phyloP scores from a whole-genome alignment of 2,888 invertebrate species.

The Pardosa pseudoannulata region DNA sequence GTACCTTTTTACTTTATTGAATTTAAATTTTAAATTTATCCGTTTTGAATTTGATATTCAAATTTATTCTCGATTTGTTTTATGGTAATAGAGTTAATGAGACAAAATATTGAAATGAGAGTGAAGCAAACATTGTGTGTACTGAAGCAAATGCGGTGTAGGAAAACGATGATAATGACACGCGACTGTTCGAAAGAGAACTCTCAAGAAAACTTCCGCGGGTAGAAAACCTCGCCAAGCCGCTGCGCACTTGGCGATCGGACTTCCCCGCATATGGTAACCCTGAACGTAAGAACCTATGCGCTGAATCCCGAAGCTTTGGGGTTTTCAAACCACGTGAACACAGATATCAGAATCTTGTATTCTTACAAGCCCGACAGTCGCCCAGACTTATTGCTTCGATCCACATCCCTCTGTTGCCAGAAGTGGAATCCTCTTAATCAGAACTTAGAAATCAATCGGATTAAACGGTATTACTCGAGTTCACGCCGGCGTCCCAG shows the following conservation, averaged over 20 bases:
- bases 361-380: constrained; percentile 47
- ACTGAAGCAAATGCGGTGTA: too few species aligned
- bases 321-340: constrained; percentile 67
- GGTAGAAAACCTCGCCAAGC: neutral
- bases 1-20: too few species aligned
- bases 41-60: too few species aligned
- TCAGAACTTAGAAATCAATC: neutral
- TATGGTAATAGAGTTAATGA: too few species aligned
- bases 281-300: constrained; percentile 67
- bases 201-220: neutral
- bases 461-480: neutral
- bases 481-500: neutral
- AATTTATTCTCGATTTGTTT: too few species aligned
- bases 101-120: too few species aligned
- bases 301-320: constrained; percentile 65
- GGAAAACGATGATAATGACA: too few species aligned
- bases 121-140: too few species aligned
- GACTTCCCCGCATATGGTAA: constrained; percentile 29
- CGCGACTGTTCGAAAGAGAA: too few species aligned
- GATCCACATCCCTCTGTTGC: neutral
- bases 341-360: constrained; percentile 64
- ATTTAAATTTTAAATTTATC: too few species aligned
- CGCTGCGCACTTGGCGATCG: constrained; percentile 49
- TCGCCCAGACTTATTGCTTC: constrained; percentile 3
- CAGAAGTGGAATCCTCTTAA: neutral